phyloP scores from a whole-genome alignment of 2,888 invertebrate genomes.

The Pandemis cinnamomeana region DNA sequence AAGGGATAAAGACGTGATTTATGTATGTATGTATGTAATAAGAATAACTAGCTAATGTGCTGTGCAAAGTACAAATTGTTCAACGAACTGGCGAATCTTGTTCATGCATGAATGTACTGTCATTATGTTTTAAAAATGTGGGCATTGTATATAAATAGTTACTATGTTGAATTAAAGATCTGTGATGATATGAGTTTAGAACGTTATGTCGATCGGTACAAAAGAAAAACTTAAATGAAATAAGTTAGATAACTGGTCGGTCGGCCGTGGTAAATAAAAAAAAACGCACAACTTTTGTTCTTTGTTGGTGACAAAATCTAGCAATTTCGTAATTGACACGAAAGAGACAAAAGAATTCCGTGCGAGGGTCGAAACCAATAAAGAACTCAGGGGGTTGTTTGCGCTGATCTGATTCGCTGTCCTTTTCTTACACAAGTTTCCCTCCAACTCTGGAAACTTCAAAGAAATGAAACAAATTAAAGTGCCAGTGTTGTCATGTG shows the following conservation, averaged over 20 bases:
- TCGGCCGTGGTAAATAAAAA: not conserved
- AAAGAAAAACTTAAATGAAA: not conserved
- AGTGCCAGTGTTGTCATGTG: constrained; percentile 23
- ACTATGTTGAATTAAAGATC: not conserved
- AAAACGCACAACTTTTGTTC: constrained; percentile 17
- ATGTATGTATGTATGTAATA: too few relatives aligned
- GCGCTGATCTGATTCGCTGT: constrained; percentile 73
- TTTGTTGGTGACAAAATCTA: constrained; percentile 26
- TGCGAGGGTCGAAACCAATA: constrained; percentile 75
- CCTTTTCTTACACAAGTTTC: constrained; percentile 77
- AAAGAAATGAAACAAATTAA: constrained; percentile 74
- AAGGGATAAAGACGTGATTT: too few relatives aligned
- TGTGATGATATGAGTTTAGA: not conserved
- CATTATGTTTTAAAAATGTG: too few relatives aligned
- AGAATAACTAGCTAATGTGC: too few relatives aligned
- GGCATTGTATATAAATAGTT: not conserved
- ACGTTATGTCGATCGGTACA: not conserved
- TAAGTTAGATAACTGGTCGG: not conserved
- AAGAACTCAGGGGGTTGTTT: constrained; percentile 72
- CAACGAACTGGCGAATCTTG: too few relatives aligned
- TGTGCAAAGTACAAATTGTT: too few relatives aligned
- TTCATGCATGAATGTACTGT: too few relatives aligned
- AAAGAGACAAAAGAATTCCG: constrained; percentile 57
- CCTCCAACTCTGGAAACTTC: constrained; percentile 58
- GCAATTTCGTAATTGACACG: constrained; percentile 40